A percentile compares a stretch with the other conserved stretches of the same genome.
phyloP scores from a whole-genome alignment of 2,797 vertebrate species.

The Aselliscus stoliczkanus region DNA sequence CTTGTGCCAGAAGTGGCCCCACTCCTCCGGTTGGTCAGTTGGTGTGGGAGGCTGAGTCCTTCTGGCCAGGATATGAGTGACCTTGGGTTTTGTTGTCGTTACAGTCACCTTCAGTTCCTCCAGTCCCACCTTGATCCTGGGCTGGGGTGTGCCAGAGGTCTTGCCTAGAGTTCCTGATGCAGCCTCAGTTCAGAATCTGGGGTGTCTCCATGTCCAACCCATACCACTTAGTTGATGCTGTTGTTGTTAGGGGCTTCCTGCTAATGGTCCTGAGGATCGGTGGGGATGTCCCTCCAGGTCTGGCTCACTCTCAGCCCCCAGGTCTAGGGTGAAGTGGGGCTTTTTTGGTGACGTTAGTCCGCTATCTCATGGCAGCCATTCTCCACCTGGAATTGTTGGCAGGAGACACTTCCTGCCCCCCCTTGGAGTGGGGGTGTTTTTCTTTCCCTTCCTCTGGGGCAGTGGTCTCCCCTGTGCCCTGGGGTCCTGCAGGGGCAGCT shows the following conservation, averaged over 20 bases:
- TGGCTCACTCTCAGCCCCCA: neutral
- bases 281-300: neutral
- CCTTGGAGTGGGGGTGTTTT: neutral
- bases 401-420: neutral
- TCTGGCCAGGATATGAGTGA: neutral
- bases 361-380: neutral
- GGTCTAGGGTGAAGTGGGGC: neutral
- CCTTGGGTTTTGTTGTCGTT: neutral
- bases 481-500: neutral
- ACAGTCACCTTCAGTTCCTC: neutral
- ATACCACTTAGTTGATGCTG: too few relatives aligned
- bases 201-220: neutral
- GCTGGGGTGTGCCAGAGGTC: neutral
- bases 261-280: neutral
- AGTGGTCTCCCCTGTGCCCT: neutral
- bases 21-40: fast-evolving
- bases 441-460: neutral
- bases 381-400: neutral
- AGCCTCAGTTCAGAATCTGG: neutral
- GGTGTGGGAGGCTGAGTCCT: neutral
- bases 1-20: neutral
- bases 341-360: neutral
- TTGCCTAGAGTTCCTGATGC: neutral
- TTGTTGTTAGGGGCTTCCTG: neutral
- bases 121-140: neutral